phyloP scores from a whole-genome alignment of 2,797 vertebrate species.

The Helarctos malayanus region DNA sequence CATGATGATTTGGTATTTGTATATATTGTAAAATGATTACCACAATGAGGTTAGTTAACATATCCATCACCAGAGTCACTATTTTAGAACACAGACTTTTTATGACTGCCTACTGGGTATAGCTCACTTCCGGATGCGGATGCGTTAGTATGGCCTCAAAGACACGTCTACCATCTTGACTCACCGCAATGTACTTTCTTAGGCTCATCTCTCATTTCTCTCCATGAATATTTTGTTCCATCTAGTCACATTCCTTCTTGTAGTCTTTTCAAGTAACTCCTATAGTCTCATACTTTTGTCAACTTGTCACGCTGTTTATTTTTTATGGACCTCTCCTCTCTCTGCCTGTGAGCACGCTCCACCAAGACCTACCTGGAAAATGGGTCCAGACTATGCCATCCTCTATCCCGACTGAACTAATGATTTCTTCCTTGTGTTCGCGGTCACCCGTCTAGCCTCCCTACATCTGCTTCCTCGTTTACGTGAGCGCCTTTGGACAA shows the following conservation, averaged over 20 bases:
- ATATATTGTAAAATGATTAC: not conserved
- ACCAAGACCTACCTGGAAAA: not conserved
- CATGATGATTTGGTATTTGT: not conserved
- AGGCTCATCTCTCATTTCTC: not conserved
- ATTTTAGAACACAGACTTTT: constrained; percentile 41
- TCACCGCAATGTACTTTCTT: not conserved
- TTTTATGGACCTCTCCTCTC: not conserved
- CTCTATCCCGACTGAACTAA: not conserved
- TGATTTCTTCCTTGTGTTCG: not conserved
- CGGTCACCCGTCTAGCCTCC: not conserved
- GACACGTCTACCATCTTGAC: not conserved
- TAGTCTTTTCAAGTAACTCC: not conserved
- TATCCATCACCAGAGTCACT: not conserved
- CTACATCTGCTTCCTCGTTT: not conserved
- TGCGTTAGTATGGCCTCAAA: not conserved
- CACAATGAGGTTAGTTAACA: not conserved
- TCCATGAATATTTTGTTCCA: not conserved
- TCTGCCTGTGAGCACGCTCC: not conserved
- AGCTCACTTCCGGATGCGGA: not conserved
- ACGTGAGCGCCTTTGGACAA: not conserved
- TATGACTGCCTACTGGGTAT: not conserved
- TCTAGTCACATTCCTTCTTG: not conserved
- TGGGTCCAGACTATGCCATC: not conserved
- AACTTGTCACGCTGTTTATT: not conserved
- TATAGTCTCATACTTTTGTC: not conserved